These are phyloP conservation scores for Sardina pilchardus DNA, from an alignment of 2,113 vertebrate species.

Conservation along the genomic window DNA sequence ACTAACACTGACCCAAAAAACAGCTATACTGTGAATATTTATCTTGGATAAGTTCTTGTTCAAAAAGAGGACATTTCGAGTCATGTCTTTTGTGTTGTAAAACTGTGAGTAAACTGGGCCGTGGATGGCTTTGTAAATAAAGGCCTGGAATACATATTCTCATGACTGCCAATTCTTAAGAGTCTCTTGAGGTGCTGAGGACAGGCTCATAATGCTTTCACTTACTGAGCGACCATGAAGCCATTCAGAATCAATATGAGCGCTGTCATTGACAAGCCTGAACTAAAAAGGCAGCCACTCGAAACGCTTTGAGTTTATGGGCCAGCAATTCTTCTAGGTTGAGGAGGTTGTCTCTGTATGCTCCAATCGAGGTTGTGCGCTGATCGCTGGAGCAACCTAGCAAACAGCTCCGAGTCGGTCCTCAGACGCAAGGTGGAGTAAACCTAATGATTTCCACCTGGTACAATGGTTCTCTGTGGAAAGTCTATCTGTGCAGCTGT, in stretches of 20 bases:
- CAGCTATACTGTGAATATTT: not conserved
- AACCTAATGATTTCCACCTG: not conserved
- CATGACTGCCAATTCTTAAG: not conserved
- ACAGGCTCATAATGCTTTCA: not conserved
- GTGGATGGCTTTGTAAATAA: not conserved
- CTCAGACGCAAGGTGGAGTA: not conserved
- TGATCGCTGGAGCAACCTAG: not conserved
- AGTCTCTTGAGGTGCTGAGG: not conserved
- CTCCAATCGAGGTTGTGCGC: not conserved
- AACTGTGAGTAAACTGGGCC: not conserved
- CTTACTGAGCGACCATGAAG: not conserved
- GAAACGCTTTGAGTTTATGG: not conserved
- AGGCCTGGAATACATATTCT: not conserved
- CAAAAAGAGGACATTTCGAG: not conserved
- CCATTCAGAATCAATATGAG: not conserved
- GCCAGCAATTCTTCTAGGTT: not conserved
- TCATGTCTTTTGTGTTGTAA: not conserved
- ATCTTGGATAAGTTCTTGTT: not conserved
- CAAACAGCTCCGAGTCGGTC: not conserved
- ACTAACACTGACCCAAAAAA: not conserved
- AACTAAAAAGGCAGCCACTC: slow-evolving; percentile 12
- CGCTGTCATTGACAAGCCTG: not conserved
- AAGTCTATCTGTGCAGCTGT: not conserved
- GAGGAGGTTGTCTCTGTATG: not conserved
- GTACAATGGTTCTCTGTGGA: not conserved